Evolutionary conservation across 2,113 vertebrate species (phyloP).

Genomic region (Eurystomus gularis): DNA sequence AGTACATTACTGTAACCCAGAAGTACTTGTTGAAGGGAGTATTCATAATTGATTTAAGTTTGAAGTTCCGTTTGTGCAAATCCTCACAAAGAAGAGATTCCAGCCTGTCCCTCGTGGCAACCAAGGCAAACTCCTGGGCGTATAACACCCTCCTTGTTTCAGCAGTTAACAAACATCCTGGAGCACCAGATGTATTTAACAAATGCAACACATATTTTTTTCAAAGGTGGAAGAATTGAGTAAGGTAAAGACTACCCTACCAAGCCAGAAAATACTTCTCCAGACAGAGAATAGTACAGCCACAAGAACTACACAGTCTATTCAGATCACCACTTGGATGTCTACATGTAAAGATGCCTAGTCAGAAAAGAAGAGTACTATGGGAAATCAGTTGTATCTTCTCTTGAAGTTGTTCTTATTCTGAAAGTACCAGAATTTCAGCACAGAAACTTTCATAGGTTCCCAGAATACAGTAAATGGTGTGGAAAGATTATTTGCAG

Average conservation of each 20-base stretch:
- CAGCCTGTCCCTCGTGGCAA: background rate
- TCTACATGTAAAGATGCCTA: background rate
- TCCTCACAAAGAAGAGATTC: background rate
- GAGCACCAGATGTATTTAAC: background rate
- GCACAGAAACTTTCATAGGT: background rate
- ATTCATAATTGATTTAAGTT: background rate
- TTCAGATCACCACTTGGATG: background rate
- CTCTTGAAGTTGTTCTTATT: background rate
- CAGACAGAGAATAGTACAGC: background rate
- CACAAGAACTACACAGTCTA: background rate
- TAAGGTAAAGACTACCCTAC: background rate
- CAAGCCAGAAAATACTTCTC: background rate
- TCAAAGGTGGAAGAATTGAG: background rate
- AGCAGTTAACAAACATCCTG: background rate
- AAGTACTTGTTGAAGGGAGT: background rate
- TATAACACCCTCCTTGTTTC: background rate
- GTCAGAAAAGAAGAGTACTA: background rate
- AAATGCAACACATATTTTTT: fast-evolving
- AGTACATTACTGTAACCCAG: background rate
- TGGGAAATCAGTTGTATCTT: background rate
- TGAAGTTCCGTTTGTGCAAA: background rate
- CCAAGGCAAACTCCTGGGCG: background rate
- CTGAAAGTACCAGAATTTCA: background rate
- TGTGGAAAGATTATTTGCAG: background rate
- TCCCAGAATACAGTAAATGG: background rate